Evolutionary conservation across 2,113 vertebrate genomes (phyloP), one percentile per base, ranked within the genome.

Genomic region (Dasyurus viverrinus): DNA sequence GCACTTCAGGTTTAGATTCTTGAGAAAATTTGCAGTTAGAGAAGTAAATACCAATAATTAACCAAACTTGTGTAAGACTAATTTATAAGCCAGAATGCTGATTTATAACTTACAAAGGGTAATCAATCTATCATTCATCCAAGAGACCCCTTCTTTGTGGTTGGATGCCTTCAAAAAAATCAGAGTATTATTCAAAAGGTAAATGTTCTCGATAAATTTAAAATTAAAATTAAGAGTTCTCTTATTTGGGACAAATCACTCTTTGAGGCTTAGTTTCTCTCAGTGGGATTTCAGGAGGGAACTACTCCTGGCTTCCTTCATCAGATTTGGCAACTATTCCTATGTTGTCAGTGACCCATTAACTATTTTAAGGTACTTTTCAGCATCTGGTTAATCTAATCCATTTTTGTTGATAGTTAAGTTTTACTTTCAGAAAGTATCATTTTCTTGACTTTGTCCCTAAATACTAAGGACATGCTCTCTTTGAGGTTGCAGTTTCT

Each of bases 371-470:
- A 42, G 19, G 19, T 42, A 42, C 6, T 36, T 42, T n/a, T 84
- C 36, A 42, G n/a, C n/a, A 84, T 5, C 6, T 84, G 19, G 68
- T 22, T 23, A 84, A 42, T 84, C 36, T 19, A 42, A 42, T 84
- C 68, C 68, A 23, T 84, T 22, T 23, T 84, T 84, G 68, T n/a
- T 84, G 68, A 84, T 42, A 54, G 19, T 54, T 54, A 84, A 30
- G 2, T 30, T 68, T 42, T 2, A 84, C 36, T 76, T 76, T 76
- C 36, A 76, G 30, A 84, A 16, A n/a, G 52, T 46, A 53, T 25
- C 27, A 47, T 89, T 91, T 57, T 8, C 53, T 93, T 6, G 91
- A 92, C 95, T 92, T 92, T 95, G 89, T 53, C 92, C 50, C 36
- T 0, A 84, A 25, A 68, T 92, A 54, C 95, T 89, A 84, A 93